phyloP scores from a whole-genome alignment of 2,888 invertebrate genomes.

The Stenurella melanura region DNA sequence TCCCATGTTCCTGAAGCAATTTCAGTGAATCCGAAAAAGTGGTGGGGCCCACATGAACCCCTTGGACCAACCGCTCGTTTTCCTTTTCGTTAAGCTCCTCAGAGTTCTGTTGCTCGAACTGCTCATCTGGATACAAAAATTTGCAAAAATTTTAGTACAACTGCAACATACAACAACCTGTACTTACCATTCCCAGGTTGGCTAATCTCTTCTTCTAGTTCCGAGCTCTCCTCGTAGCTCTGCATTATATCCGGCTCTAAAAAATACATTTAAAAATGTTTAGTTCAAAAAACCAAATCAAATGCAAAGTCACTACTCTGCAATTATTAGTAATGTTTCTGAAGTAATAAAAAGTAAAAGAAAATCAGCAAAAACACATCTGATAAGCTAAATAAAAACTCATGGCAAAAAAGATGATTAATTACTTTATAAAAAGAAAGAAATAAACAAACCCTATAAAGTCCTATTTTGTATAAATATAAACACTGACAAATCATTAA shows the following conservation, averaged over 20 bases:
- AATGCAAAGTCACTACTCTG: no score
- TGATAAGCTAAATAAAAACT: no score
- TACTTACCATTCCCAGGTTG: constrained; percentile 24
- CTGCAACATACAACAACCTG: neutral
- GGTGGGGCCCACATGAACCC: constrained; percentile 46
- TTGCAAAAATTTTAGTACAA: no score
- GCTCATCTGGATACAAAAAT: constrained; percentile 26
- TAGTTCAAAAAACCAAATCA: neutral
- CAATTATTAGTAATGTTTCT: no score
- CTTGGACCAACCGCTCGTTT: constrained; percentile 45
- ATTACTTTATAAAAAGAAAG: no score
- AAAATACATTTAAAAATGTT: constrained; percentile 34
- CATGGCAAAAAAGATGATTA: no score
- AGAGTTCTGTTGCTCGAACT: constrained; percentile 32
- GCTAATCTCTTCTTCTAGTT: constrained; percentile 27
- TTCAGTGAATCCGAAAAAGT: constrained; percentile 74
- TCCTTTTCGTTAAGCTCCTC: constrained; percentile 43
- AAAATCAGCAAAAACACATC: no score
- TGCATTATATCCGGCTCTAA: constrained; percentile 40
- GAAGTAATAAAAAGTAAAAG: no score
- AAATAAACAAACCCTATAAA: no score
- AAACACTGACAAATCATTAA: no score
- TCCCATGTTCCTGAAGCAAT: constrained; percentile 89
- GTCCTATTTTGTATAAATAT: no score
- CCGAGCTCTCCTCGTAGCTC: constrained; percentile 11